Evolutionary conservation across 2,113 vertebrate species (phyloP).

Genomic region (Pseudorectes ferrugineus): DNA sequence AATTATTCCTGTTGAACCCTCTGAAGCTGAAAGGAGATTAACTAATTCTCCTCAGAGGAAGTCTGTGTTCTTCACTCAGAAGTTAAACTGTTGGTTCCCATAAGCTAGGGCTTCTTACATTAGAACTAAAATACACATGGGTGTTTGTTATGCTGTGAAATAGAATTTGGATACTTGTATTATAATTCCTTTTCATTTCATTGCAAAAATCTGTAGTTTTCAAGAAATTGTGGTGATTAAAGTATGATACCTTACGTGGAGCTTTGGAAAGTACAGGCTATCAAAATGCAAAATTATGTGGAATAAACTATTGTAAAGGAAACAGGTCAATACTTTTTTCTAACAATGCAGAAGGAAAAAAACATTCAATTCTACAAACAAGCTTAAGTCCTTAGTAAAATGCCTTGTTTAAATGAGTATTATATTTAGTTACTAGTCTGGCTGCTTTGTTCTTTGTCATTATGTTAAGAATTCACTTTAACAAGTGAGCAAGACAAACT

Average conservation of each 20-base stretch:
- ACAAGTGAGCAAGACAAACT: slow-evolving; percentile 52
- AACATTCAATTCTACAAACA: not conserved
- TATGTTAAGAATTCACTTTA: slow-evolving; percentile 62
- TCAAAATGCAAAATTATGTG: not conserved
- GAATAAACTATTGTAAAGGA: not conserved
- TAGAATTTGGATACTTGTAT: not conserved
- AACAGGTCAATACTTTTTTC: not conserved
- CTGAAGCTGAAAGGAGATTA: not conserved
- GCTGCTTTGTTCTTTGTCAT: slow-evolving; percentile 45
- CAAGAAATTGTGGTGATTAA: not conserved
- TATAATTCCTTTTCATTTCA: not conserved
- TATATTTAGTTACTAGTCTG: slow-evolving; percentile 33
- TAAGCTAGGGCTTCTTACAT: not conserved
- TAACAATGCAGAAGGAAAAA: not conserved
- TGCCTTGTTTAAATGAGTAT: slow-evolving; percentile 36
- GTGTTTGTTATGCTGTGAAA: not conserved
- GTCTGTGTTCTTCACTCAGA: not conserved
- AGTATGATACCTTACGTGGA: not conserved
- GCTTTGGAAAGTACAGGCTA: not conserved
- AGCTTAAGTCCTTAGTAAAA: slow-evolving; percentile 12
- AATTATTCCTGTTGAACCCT: not conserved
- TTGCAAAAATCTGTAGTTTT: not conserved
- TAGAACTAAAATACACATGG: not conserved
- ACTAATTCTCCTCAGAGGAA: not conserved
- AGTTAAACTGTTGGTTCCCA: not conserved